Base-by-base conservation (phyloP, 2,113 vertebrate species). In the Apodemus speciosus region DNA sequence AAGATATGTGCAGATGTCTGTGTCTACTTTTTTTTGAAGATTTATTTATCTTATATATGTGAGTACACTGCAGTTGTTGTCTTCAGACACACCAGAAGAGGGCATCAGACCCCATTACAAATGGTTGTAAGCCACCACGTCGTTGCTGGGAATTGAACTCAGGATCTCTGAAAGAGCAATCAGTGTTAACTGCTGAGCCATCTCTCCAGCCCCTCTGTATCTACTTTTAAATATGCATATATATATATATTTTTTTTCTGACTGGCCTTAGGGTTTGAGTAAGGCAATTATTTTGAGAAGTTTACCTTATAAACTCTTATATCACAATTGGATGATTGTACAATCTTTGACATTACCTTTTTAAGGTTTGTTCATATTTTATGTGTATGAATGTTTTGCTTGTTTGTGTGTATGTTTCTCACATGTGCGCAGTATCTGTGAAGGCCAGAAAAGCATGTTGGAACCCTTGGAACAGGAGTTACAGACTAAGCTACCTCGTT, bases 231-330 rank as follows among this genome's bases (percentile, higher is more conserved):
- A 27, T 64, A 10, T 35, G 2, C 2, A 68, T 60, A 75, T 88
- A 95, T 60, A 75, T 88, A 95, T 60, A 38, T 25, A 88, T 94
- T 90, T 30, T 64, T 25, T 56, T 43, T 0, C 75, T 73, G 40
- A 90, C 16, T 84, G 49, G n/a, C 46, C 71, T 73, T 71, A 66
- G 58, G 9, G 21, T 96, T 96, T 87, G 86, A 46, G 77, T 90
- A 49, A 96, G 84, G 21, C 6, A 73, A 35, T 95, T 86, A 83
- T 88, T 93, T 94, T 83, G n/a, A 73, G 64, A 95, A 35, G 79
- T 35, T 91, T 81, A 38, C 56, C 83, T 94, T 68, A 20, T 76
- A 76, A 92, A 11, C 51, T 92, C 21, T 64, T 38, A 90, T 68
- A 27, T 80, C 35, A 89, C 18, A 93, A 5, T 62, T 85, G 30